Percentiles rank a stretch among this genome's conserved stretches.
Evolutionary conservation across 1,140 invertebrate species (phyloP).

Genomic region (Diabrotica undecimpunctata): DNA sequence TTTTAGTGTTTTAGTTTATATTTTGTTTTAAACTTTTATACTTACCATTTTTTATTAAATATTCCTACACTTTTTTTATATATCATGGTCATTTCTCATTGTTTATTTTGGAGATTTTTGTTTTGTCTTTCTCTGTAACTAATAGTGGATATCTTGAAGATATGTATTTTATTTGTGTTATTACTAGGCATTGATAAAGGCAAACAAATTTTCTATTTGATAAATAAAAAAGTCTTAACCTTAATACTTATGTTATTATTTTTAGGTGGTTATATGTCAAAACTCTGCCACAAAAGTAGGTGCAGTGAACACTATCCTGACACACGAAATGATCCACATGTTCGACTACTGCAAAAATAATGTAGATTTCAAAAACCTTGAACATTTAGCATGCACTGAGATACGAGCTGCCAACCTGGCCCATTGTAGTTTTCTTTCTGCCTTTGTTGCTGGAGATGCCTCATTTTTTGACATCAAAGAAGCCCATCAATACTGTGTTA

Average conservation of each 20-base stretch:
- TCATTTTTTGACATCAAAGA: conserved; percentile 70
- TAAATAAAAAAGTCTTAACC: background rate
- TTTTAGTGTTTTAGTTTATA: too few species aligned
- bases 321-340: conserved; percentile 96
- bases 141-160: too few species aligned
- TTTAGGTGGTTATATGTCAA: conserved; percentile 78
- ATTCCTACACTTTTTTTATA: too few species aligned
- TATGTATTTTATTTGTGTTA: too few species aligned
- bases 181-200: too few species aligned
- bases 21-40: too few species aligned
- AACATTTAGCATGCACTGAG: conserved; percentile 94
- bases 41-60: too few species aligned
- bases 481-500: conserved; percentile 83
- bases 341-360: conserved; percentile 91
- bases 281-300: conserved; percentile 67
- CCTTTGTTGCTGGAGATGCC: conserved; percentile 72
- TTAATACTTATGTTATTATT: conserved; percentile 12
- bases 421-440: conserved; percentile 84
- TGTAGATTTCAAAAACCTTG: conserved; percentile 83
- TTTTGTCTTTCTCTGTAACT: too few species aligned
- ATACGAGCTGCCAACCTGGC: conserved; percentile 87
- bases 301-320: conserved; percentile 72
- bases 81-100: too few species aligned
- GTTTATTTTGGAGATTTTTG: too few species aligned
- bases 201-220: too few species aligned